phyloP scores from a whole-genome alignment of 2,888 invertebrate species.

The Drosophila cracens region DNA sequence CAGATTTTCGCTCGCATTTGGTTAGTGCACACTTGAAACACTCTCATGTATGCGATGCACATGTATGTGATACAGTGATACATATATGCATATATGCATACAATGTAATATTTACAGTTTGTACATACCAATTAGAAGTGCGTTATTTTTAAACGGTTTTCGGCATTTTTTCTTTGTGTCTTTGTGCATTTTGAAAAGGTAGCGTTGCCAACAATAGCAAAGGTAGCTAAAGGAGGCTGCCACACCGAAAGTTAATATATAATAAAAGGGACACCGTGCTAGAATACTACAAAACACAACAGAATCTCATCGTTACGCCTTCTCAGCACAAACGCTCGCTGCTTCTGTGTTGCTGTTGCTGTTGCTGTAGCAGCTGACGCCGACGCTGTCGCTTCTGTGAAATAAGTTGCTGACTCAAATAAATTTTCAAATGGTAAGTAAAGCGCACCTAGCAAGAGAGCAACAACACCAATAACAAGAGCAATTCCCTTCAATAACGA shows the following conservation, averaged over 20 bases:
- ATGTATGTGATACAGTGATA: not conserved
- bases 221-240: slow-evolving; percentile 2
- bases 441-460: slow-evolving; percentile 44
- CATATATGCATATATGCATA: not conserved
- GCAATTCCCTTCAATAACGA: slow-evolving; percentile 19
- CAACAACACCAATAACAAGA: slow-evolving; percentile 21
- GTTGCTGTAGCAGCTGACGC: slow-evolving; percentile 38
- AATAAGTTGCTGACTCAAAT: slow-evolving; percentile 69
- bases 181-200: slow-evolving; percentile 36
- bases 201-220: slow-evolving; percentile 35
- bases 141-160: slow-evolving; percentile 64
- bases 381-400: slow-evolving; percentile 39
- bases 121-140: slow-evolving; percentile 49
- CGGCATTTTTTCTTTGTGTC: slow-evolving; percentile 17
- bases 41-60: slow-evolving; percentile 5
- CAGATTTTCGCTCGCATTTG: slow-evolving; percentile 38
- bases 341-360: slow-evolving; percentile 21
- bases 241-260: slow-evolving; percentile 23
- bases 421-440: slow-evolving; percentile 76
- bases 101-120: slow-evolving; percentile 35
- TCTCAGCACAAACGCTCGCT: slow-evolving; percentile 63
- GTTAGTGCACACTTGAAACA: slow-evolving; percentile 20
- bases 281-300: slow-evolving; percentile 16
- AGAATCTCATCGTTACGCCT: slow-evolving; percentile 52
- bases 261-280: slow-evolving; percentile 26